Percentiles rank a stretch among this genome's conserved stretches.
phyloP scores from a whole-genome alignment of 2,113 vertebrate genomes.

The Ctenomys sociabilis region DNA sequence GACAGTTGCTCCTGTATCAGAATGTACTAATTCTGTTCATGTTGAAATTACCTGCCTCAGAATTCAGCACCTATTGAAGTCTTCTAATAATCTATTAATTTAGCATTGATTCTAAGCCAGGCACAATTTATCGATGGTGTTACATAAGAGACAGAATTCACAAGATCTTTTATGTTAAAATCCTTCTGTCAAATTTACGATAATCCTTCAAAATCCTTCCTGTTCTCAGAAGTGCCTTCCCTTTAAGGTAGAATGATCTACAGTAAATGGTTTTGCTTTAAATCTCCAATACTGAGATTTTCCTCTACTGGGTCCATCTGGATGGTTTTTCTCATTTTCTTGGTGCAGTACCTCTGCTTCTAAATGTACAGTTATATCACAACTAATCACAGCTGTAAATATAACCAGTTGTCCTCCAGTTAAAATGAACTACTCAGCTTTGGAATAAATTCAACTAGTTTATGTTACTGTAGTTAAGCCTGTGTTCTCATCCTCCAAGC shows the following conservation, averaged over 20 bases:
- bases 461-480: not conserved
- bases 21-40: not conserved
- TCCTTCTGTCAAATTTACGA: not conserved
- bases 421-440: not conserved
- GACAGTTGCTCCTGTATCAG: rapidly evolving
- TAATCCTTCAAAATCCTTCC: not conserved
- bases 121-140: not conserved
- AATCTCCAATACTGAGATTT: not conserved
- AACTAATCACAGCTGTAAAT: not conserved
- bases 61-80: not conserved
- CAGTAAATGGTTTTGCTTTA: not conserved
- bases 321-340: not conserved
- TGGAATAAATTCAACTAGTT: not conserved
- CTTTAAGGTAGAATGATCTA: not conserved
- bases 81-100: not conserved
- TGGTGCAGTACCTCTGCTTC: not conserved
- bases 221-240: not conserved
- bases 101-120: not conserved
- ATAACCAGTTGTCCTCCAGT: not conserved
- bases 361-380: not conserved
- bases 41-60: not conserved
- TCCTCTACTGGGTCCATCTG: not conserved
- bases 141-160: not conserved
- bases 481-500: not conserved
- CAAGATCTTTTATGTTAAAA: not conserved